Evolutionary conservation across 2,888 invertebrate genomes (phyloP), one percentile per base, ranked within the genome.

Genomic region (Cryptus armator): DNA sequence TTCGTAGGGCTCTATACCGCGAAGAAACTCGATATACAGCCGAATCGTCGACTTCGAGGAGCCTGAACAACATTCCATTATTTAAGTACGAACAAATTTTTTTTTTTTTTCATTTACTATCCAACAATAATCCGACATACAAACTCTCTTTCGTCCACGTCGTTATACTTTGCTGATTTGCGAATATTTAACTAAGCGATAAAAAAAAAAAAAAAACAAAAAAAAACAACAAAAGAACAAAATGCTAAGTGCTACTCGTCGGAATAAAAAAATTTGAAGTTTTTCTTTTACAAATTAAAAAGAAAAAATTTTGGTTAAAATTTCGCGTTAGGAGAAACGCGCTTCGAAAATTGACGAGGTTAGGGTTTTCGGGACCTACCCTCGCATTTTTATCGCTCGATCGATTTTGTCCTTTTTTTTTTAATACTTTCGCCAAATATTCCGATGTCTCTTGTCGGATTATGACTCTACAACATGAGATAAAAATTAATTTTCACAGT

Each of bases 61-160:
- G 81, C 83, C 74, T 62, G 78, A 87, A 83, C 88, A 87, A 86
- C 88, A 86, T 86, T 87, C 82, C 82, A 86, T 86, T 72, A 84
- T 82, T 87, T 87, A 89, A 90, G 91, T 91, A 91, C 87, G 90
- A 89, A 87, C 79, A 67, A 72, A 81, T 71, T 75, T 70, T 68
- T 70, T 72, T 72, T 59, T 70, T 59, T 37, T 62, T 46, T 37
- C 37, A 37, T 37, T 37, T 9, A 37, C 74, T n/a, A 56, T 43
- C 70, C 78, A 75, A 75, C 16, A n/a, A n/a, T 32, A 48, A 68
- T 70, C 59, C 51, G 37, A 53, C 53, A 19, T 6, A 53, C 19
- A 53, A 51, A 66, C 72, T 68, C 29, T 67, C 56, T 83, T 59
- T 80, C 37, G 53, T 79, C 81, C 84, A 81, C 84, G 78, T 86